A percentile compares a stretch with the other conserved stretches of the same genome.
Conservation (phyloP, 2,113 vertebrate genomes). For the Equus quagga region DNA sequence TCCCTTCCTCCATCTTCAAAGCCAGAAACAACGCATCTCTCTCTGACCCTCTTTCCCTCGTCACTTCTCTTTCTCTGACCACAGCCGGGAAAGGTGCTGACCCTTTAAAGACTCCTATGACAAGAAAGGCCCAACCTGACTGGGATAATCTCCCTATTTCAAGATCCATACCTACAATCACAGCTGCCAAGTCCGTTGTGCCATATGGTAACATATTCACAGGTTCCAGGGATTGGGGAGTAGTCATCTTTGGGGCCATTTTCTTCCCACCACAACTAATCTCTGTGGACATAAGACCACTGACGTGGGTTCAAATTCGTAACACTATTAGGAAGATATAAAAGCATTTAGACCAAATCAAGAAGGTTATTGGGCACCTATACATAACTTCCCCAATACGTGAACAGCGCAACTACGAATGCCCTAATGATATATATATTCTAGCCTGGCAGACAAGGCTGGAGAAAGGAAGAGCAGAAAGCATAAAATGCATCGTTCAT, state of each 20-base stretch:
- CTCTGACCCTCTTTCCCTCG: not conserved
- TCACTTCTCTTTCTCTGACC: not conserved
- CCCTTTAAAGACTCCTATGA: not conserved
- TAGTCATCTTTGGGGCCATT: not conserved
- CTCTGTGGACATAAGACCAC: not conserved
- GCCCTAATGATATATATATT: not conserved
- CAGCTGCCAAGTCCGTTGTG: not conserved
- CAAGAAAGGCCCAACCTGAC: not conserved
- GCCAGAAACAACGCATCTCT: not conserved
- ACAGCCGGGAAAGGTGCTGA: not conserved
- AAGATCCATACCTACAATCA: not conserved
- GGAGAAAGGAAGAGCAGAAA: not conserved
- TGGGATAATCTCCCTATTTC: not conserved
- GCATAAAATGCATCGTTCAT: not conserved
- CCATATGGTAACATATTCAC: no score
- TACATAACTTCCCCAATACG: accelerated
- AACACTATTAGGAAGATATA: not conserved
- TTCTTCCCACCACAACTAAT: not conserved
- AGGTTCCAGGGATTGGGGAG: not conserved
- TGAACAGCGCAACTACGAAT: not conserved
- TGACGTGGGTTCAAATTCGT: not conserved
- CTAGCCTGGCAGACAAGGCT: not conserved
- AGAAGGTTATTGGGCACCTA: not conserved
- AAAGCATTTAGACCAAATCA: not conserved
- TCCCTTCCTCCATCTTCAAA: not conserved